Conservation (phyloP, 2,797 vertebrate genomes). For the Sciaenops ocellatus region DNA sequence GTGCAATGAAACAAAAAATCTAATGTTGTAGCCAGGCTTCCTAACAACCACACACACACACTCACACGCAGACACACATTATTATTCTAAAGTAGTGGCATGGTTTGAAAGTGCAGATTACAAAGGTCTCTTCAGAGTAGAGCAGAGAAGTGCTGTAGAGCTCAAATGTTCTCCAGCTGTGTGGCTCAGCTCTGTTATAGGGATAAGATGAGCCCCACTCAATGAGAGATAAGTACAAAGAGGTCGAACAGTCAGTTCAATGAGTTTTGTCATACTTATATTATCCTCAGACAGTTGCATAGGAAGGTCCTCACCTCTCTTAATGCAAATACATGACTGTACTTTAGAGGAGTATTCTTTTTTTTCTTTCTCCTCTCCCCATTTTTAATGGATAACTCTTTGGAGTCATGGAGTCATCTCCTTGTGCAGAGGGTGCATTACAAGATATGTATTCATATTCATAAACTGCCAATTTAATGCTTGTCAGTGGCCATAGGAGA, state of each 20-base stretch:
- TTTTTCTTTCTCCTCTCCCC: conserved; percentile 4
- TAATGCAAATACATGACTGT: conserved; percentile 72
- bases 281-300: conserved; percentile 62
- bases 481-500: conserved; percentile 72
- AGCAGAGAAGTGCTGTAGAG: conserved; percentile 63
- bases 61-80: conserved; percentile 16
- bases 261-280: conserved; percentile 65
- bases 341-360: conserved; percentile 57
- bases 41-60: conserved; percentile 6
- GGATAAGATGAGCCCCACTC: conserved; percentile 71
- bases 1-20: conserved; percentile 11
- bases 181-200: conserved; percentile 59
- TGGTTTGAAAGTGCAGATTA: conserved; percentile 66
- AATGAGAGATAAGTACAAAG: conserved; percentile 70
- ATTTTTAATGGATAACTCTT: conserved; percentile 68
- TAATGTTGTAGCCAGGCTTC: conserved; percentile 4
- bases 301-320: conserved; percentile 71
- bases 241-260: conserved; percentile 69
- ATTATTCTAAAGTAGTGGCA: conserved; percentile 51
- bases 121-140: conserved; percentile 66
- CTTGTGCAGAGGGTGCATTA: conserved; percentile 66
- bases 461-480: conserved; percentile 78
- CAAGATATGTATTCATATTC: conserved; percentile 81
- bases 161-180: conserved; percentile 71
- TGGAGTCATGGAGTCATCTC: conserved; percentile 64